phyloP scores from a whole-genome alignment of 2,888 invertebrate genomes.

The Epistrophe eligans region DNA sequence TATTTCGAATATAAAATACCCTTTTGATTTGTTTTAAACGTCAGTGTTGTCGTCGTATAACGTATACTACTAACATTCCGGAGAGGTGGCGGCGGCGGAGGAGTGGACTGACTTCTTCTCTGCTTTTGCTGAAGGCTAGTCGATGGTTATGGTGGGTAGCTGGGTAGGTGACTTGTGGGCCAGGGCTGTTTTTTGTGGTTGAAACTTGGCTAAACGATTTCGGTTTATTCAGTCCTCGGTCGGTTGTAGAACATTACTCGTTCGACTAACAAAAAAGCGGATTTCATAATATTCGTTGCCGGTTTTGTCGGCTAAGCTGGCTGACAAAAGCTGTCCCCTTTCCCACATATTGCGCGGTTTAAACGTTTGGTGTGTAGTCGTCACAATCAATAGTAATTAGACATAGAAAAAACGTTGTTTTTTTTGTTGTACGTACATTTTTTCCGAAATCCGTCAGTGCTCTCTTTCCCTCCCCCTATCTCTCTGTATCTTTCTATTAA shows the following conservation, averaged over 20 bases:
- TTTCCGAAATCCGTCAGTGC: constrained; percentile 21
- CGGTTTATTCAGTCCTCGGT: constrained; percentile 66
- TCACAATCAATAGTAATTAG: constrained; percentile 51
- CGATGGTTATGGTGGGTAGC: constrained; percentile 8
- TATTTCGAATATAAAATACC: constrained; percentile 37
- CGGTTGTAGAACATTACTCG: constrained; percentile 67
- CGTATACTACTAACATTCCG: constrained; percentile 23
- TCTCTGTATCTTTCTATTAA: neutral
- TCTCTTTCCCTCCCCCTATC: neutral
- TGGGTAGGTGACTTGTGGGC: constrained; percentile 5
- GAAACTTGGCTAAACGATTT: constrained; percentile 68
- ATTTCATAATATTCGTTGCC: neutral
- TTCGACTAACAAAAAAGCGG: constrained; percentile 41
- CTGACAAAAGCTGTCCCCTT: constrained; percentile 17
- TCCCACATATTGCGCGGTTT: neutral
- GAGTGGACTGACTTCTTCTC: constrained; percentile 13
- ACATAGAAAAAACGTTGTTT: constrained; percentile 15
- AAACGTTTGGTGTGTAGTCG: neutral
- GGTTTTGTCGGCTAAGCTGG: constrained; percentile 30
- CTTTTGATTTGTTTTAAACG: constrained; percentile 63
- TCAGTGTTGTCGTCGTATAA: constrained; percentile 45
- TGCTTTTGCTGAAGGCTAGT: neutral
- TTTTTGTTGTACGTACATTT: neutral
- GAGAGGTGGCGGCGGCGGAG: neutral
- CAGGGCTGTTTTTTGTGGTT: constrained; percentile 36